phyloP scores from a whole-genome alignment of 2,113 vertebrate species.

The Triplophysa tibetana region DNA sequence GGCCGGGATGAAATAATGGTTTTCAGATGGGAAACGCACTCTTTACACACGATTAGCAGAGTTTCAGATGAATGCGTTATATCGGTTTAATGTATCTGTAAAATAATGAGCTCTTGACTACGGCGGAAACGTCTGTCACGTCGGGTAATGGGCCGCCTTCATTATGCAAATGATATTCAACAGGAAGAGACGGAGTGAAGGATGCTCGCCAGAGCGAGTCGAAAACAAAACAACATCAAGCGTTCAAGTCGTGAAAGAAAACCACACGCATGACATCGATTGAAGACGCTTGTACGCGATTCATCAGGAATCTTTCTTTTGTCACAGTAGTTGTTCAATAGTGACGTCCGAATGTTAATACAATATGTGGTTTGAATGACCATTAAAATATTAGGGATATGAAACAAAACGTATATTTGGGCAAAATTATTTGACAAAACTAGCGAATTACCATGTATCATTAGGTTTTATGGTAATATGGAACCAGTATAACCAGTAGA shows the following conservation, averaged over 20 bases:
- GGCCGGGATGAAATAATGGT: constrained; percentile 51
- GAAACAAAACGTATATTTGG: no score
- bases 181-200: constrained; percentile 13
- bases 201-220: not conserved
- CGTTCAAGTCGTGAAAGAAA: not conserved
- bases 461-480: no score
- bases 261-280: not conserved
- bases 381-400: no score
- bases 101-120: constrained; percentile 61
- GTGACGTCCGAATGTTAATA: no score
- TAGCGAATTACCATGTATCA: no score
- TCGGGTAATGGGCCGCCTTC: constrained; percentile 68
- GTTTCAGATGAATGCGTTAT: constrained; percentile 55
- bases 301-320: no score
- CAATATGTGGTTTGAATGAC: no score
- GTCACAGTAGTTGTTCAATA: no score
- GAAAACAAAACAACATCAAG: not conserved
- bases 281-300: not conserved
- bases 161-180: constrained; percentile 66
- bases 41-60: constrained; percentile 57
- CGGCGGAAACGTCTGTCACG: constrained; percentile 55
- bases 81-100: constrained; percentile 55
- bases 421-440: no score
- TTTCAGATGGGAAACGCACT: constrained; percentile 44
- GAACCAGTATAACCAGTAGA: no score